These are phyloP conservation scores for Melieria picta DNA, from an alignment of 2,888 invertebrate genomes.

Conservation along the genomic window DNA sequence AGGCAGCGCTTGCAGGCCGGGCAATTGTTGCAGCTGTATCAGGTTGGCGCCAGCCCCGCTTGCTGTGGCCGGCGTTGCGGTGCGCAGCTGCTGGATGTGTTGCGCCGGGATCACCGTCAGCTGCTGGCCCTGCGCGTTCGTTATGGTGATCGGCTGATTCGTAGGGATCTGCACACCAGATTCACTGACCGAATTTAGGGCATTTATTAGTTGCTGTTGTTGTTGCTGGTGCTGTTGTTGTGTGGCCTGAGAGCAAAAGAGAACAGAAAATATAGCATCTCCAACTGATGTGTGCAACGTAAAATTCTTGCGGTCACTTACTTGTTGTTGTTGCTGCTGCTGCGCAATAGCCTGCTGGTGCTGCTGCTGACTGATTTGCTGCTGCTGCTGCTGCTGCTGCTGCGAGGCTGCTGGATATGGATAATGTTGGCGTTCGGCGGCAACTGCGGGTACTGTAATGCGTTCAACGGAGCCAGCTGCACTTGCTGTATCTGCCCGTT, in stretches of 20 bases:
- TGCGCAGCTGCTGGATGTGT: slow-evolving; percentile 67
- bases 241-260: slow-evolving; percentile 32
- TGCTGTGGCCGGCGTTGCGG: slow-evolving; percentile 22
- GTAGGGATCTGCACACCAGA: slow-evolving; percentile 63
- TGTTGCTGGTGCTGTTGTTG: slow-evolving; percentile 49
- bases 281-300: slow-evolving; percentile 25
- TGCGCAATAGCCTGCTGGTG: slow-evolving; percentile 42
- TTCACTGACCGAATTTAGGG: slow-evolving; percentile 52
- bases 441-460: slow-evolving; percentile 60
- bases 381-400: slow-evolving; percentile 44
- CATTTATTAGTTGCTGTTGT: slow-evolving; percentile 59
- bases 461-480: slow-evolving; percentile 77
- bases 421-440: slow-evolving; percentile 63
- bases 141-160: slow-evolving; percentile 75
- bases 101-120: slow-evolving; percentile 85
- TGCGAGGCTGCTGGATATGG: slow-evolving; percentile 59
- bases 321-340: slow-evolving; percentile 47
- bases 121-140: slow-evolving; percentile 81
- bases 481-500: slow-evolving; percentile 91
- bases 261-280: slow-evolving; percentile 22
- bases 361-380: slow-evolving; percentile 46
- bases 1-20: slow-evolving; percentile 72
- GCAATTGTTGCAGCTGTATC: slow-evolving; percentile 62
- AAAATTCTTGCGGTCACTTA: slow-evolving; percentile 5
- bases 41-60: slow-evolving; percentile 49